Evolutionary conservation across 1,140 invertebrate species (phyloP).

Genomic region (Panonychus citri): DNA sequence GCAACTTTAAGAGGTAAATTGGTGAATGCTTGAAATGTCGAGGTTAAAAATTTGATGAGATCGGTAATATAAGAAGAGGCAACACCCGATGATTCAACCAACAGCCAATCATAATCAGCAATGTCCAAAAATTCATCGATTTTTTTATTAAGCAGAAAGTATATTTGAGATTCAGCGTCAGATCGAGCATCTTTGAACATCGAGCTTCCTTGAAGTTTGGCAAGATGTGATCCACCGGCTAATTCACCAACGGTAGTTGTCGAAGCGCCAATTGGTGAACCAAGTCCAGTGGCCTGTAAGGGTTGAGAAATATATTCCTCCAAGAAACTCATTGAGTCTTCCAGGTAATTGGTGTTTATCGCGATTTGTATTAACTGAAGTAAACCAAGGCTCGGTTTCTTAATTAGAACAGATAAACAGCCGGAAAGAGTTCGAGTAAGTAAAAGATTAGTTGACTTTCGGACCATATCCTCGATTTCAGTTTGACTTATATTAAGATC

Average conservation of each 20-base stretch:
- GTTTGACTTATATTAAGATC: conserved; percentile 61
- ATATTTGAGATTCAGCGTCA: conserved; percentile 90
- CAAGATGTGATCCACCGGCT: conserved; percentile 24
- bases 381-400: conserved; percentile 61
- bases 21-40: conserved; percentile 72
- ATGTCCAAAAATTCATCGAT: conserved; percentile 81
- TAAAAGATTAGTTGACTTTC: conserved; percentile 80
- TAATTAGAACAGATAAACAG: conserved; percentile 69
- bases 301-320: conserved; percentile 59
- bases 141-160: conserved; percentile 72
- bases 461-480: conserved; percentile 86
- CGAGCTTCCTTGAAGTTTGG: conserved; percentile 38
- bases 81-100: conserved; percentile 65
- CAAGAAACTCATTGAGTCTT: conserved; percentile 75
- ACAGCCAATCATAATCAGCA: conserved; percentile 83
- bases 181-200: conserved; percentile 82
- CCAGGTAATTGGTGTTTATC: conserved; percentile 89
- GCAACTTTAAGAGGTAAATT: conserved; percentile 75
- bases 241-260: neutral
- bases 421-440: conserved; percentile 75
- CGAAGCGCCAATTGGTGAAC: neutral
- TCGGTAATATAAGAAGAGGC: conserved; percentile 85
- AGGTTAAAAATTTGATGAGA: conserved; percentile 78
- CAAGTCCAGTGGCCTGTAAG: neutral
- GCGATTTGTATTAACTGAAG: conserved; percentile 76